Base-by-base conservation (phyloP, 92 coral and sea anemone genomes). In the Porites cylindrica region DNA sequence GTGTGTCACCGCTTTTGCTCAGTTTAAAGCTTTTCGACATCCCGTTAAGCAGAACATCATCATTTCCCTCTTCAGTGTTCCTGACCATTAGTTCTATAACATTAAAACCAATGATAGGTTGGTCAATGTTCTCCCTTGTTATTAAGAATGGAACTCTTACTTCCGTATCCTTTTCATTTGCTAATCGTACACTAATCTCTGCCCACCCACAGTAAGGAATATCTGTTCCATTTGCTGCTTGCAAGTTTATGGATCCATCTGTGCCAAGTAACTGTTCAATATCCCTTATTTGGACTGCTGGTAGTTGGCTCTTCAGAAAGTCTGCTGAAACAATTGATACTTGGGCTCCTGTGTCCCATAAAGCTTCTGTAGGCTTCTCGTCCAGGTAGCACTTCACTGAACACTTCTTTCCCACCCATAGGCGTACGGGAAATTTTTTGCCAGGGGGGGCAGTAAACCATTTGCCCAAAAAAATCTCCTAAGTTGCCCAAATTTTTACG, bases 321-420 rank as follows among this genome's bases (percentile, higher is more conserved):
- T 86, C 82, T 71, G 85, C 92, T 23, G 92, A 80, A 24, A 86
- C 71, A 26, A 83, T 87, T 1, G 93, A 87, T 19, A 93, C 96
- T 26, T 90, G 93, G 24, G 93, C 96, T 21, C 96, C 96, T n/a
- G 94, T 88, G 68, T 93, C 96, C 96, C 94, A 93, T 70, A 91
- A 72, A 70, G 87, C 88, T 21, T 79, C 77, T 60, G 88, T 24
- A 18, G 74, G 88, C 13, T 61, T 75, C 11, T 88, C 86, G 63
- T 88, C 64, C 11, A 88, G 32, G 14, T 76, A 87, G 63, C 94
- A 92, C 54, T 80, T 20, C 50, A 92, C 81, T 1, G 90, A 84
- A 52, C 94, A 83, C 64, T 78, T 91, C 10, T 75, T 58, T n/a
- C 94, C 88, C 0, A n/a, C 23, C 23, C 23, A 21, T 21, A 21